Percentiles rank a stretch among this genome's conserved stretches.
Conservation (phyloP, 2,113 vertebrate genomes). For the Tor tambroides region DNA sequence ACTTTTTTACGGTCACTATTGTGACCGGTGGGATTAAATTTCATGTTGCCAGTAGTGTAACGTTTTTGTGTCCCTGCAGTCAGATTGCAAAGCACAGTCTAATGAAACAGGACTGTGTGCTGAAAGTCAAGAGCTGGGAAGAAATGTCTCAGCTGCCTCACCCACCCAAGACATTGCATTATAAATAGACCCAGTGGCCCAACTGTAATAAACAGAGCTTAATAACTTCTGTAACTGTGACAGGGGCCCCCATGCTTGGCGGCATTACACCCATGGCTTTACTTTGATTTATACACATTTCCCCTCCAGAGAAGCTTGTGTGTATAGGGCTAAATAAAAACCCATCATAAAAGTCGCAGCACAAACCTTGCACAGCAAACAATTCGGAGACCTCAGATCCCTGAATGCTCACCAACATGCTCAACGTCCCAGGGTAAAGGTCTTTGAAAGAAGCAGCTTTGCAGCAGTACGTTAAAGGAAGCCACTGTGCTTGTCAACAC, state of each 20-base stretch:
- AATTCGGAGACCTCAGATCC: not conserved
- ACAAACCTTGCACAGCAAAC: slow-evolving; percentile 1
- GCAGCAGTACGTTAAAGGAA: slow-evolving; percentile 77
- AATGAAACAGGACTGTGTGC: slow-evolving; percentile 8
- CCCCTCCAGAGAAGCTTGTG: not conserved
- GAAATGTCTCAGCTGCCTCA: slow-evolving; percentile 51
- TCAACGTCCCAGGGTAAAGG: not conserved
- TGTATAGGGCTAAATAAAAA: slow-evolving; percentile 10
- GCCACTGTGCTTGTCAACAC: slow-evolving; percentile 71
- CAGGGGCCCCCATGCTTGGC: not conserved
- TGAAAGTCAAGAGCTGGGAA: slow-evolving; percentile 30
- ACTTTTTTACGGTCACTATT: no score
- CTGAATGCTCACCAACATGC: not conserved
- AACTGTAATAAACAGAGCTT: slow-evolving; percentile 42
- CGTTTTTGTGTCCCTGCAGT: not conserved
- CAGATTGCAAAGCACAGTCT: slow-evolving; percentile 3
- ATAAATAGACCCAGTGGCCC: slow-evolving; percentile 37
- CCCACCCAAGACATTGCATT: slow-evolving; percentile 20
- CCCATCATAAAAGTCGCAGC: not conserved
- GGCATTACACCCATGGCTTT: slow-evolving; percentile 14
- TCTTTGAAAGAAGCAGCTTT: slow-evolving; percentile 64
- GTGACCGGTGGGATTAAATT: no score
- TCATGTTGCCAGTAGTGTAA: not conserved
- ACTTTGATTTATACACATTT: slow-evolving; percentile 24
- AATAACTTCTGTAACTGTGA: slow-evolving; percentile 50